Conservation (phyloP, 1,140 invertebrate genomes). For the Rhyacophila brunnea region DNA sequence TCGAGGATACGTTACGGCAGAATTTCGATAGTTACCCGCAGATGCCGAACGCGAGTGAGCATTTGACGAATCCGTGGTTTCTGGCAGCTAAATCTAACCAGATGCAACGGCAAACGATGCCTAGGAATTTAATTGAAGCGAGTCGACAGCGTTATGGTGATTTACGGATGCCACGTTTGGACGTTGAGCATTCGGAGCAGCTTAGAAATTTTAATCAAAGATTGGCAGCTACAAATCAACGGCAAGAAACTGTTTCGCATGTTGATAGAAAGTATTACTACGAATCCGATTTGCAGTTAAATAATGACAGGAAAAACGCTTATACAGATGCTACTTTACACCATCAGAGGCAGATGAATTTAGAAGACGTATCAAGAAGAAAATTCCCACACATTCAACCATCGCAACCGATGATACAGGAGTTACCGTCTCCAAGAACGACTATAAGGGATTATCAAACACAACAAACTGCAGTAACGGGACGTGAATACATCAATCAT, state of each 20-base stretch:
- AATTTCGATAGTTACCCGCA: constrained; percentile 10
- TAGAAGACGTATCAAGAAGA: constrained; percentile 16
- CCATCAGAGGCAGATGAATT: constrained; percentile 7
- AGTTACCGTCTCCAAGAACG: constrained; percentile 1
- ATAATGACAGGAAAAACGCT: constrained; percentile 2
- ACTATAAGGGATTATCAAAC: constrained; percentile 12
- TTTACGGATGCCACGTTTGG: constrained; percentile 12
- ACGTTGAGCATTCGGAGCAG: constrained; percentile 11
- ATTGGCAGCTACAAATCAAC: constrained; percentile 10
- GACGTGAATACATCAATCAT: constrained; percentile 12
- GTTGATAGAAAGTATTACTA: constrained; percentile 23
- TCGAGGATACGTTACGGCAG: constrained; percentile 9
- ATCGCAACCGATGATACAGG: not conserved
- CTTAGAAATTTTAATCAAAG: constrained; percentile 8
- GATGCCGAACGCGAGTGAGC: constrained; percentile 3
- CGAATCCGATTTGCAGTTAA: constrained; percentile 1
- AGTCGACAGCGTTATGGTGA: constrained; percentile 19
- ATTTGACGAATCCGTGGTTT: constrained; percentile 26
- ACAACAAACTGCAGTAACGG: not conserved
- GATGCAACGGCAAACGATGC: not conserved
- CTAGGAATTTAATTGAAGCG: constrained; percentile 8
- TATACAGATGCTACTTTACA: constrained; percentile 1
- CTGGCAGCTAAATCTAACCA: constrained; percentile 13
- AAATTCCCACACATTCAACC: constrained; percentile 16
- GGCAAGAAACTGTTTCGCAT: constrained; percentile 4